Base-by-base conservation (phyloP, 2,797 vertebrate genomes). In the Pterois miles region DNA sequence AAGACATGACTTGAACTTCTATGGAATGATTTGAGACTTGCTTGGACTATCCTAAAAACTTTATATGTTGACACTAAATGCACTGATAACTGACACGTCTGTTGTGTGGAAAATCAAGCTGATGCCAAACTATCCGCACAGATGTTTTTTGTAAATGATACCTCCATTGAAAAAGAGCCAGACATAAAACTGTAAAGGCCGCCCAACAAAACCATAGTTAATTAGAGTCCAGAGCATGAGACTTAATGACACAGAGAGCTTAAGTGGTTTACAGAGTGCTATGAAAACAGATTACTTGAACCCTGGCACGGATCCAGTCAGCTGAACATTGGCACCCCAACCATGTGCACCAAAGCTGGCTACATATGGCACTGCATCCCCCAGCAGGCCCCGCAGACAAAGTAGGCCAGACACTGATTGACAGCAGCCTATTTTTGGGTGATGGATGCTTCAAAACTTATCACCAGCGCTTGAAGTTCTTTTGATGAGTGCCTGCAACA, bases 281-380 rank as follows among this genome's bases (percentile, higher is more conserved):
- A 38, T 84, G 79, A 70, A 86, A 89, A 88, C 85, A 71, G 87
- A 89, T 89, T 77, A 88, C 74, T 80, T 11, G 80, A 83, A 76
- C 78, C 18, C 77, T 87, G 86, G 84, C 81, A 1, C 22, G 54
- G 40, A 57, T 87, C 86, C 90, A 84, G 76, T 71, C 65, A 40
- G 80, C 74, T 27, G 16, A 76, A 78, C 64, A 2, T 40, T 67
- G 76, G 74, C 70, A 73, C 65, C 81, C 68, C 40, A 23, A 2
- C 69, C 67, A 50, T 60, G 84, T 18, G 73, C 31, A 31, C 43
- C 65, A 52, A 76, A 71, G 72, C 60, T 2, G 46, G 52, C 82
- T 70, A 52, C 84, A 68, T 82, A 73, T 57, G 81, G 62, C 2
- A 1, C 50, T 3, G 14, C 22, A 11, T 31, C 57, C 57, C 18